Conservation (phyloP, 2,888 invertebrate species). For the Lepidonotus clava region DNA sequence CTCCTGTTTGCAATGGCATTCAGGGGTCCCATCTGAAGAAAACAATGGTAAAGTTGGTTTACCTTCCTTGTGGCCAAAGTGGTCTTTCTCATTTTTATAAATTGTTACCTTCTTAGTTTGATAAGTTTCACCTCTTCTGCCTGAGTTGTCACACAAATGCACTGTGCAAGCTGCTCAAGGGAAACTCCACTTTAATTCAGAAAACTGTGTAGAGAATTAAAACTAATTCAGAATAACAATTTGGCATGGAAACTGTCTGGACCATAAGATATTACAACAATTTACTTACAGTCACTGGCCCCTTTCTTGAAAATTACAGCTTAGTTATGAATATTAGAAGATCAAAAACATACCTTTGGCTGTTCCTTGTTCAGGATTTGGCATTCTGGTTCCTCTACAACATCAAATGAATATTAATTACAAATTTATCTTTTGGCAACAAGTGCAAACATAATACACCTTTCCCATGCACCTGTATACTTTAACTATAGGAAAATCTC, state of each 20-base stretch:
- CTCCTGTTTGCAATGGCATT: slow-evolving; percentile 43
- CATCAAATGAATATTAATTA: background rate
- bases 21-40: slow-evolving; percentile 14
- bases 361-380: background rate
- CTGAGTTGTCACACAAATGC: too few species aligned
- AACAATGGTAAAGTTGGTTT: background rate
- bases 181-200: background rate
- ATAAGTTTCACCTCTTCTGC: background rate
- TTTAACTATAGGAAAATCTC: too few species aligned
- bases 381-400: background rate
- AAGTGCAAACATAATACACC: too few species aligned
- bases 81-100: background rate
- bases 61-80: background rate
- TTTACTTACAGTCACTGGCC: background rate
- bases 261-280: background rate
- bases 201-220: background rate
- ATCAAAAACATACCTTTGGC: background rate
- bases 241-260: background rate
- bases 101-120: background rate
- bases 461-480: too few species aligned
- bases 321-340: too few species aligned
- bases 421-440: too few species aligned
- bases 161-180: too few species aligned
- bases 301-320: background rate
- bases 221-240: background rate